Evolutionary conservation across 2,888 invertebrate species (phyloP), one percentile per base, ranked within the genome.

Genomic region (Sclerodermus sp.): DNA sequence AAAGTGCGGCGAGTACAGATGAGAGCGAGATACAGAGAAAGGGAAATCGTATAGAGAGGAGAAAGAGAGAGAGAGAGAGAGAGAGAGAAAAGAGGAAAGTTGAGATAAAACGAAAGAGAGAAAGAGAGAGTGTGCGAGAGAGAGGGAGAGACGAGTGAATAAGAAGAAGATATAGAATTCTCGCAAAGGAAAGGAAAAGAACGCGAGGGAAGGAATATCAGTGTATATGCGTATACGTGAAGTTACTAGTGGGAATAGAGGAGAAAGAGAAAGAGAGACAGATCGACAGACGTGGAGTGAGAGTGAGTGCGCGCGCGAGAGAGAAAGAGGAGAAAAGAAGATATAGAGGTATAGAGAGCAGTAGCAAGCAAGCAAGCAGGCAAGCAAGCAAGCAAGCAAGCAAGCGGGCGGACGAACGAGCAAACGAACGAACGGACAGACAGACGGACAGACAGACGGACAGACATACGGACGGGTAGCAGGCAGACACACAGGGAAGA

Each of bases 381-480:
- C n/a, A 23, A 8, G 3, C 4, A 23, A 23, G 23, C 8, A 23
- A 13, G 15, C 2, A 34, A 41, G 14, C 8, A 16, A 12, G 15
- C 30, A 18, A 18, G 23, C 14, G 13, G 16, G 16, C 18, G 10
- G 10, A 12, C 31, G 18, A 18, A 16, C 34, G 37, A 17, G 23
- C 37, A n/a, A 12, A 17, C 13, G 6, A 41, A 8, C 8, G 8
- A 23, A 8, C 23, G 8, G 8, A 8, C 23, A 23, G 42, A 50
- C 54, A 49, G 48, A 53, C 47, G 47, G 55, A 12, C 17, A 57
- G 40, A 44, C 49, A n/a, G n/a, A n/a, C n/a, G n/a, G n/a, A n/a
- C n/a, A n/a, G n/a, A n/a, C n/a, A n/a, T n/a, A 46, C 40, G 15
- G 18, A 30, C n/a, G n/a, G n/a, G n/a, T n/a, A n/a, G n/a, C n/a